These are phyloP conservation scores for Pachypsylla venusta DNA, from an alignment of 1,140 invertebrate species.

Conservation along the genomic window DNA sequence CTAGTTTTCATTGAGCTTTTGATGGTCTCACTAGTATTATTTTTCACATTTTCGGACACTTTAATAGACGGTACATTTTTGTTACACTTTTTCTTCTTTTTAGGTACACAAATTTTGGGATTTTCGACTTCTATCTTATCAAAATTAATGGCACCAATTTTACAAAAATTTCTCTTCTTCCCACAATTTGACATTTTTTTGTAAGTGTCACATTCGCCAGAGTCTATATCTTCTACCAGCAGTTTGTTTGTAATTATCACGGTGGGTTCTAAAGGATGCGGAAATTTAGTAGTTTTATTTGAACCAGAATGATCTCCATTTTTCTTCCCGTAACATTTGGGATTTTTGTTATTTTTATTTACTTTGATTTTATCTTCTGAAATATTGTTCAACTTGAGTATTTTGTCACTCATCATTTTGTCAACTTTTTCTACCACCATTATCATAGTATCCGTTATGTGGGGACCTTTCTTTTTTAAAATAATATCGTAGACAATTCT, in stretches of 20 bases:
- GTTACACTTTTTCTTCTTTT: not conserved
- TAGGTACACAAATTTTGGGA: conserved; percentile 5
- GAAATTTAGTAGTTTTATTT: not conserved
- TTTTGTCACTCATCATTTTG: not conserved
- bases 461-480: not conserved
- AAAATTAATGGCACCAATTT: not conserved
- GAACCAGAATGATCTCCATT: not conserved
- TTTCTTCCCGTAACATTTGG: conserved; percentile 6
- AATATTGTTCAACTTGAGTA: not conserved
- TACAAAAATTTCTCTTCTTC: not conserved
- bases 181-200: not conserved
- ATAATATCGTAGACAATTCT: conserved; percentile 1
- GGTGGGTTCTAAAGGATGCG: conserved; percentile 1
- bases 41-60: no score
- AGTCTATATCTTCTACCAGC: not conserved
- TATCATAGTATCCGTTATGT: not conserved
- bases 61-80: no score
- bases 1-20: no score
- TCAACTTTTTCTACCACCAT: not conserved
- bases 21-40: no score
- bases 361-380: conserved; percentile 3
- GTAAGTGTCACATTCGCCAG: not conserved
- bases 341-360: not conserved
- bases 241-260: not conserved
- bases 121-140: conserved; percentile 2